Evolutionary conservation across 2,888 invertebrate species (phyloP), one percentile per base, ranked within the genome.

Genomic region (Frankliniella intonsa): DNA sequence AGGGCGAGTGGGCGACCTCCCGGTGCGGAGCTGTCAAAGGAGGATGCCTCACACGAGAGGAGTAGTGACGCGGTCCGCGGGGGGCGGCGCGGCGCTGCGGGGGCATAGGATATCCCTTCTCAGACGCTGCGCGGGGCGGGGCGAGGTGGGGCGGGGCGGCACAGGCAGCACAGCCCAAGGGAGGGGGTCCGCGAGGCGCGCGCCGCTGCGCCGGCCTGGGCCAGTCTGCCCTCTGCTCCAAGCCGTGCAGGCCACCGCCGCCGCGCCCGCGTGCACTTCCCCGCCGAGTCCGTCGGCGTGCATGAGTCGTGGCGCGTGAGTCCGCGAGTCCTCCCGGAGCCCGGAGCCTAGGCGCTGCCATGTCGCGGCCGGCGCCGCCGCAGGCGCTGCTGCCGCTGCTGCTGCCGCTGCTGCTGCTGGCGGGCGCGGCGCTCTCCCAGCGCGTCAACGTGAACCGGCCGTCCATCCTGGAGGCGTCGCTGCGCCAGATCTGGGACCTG

Each of bases 401-500:
- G 25, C 22, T 25, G 69, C 25, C 22, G 69, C 11, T 25, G 69
- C 69, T 76, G 69, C 11, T 22, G 69, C 69, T 76, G 25, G 69
- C 25, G 69, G 69, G 7, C 3, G 22, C 22, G 8, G 69, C 12
- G 69, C 69, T 12, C 22, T 9, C 22, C 2, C 69, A 76, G 69
- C 69, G 69, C 69, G 69, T 62, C 62, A 14, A 9, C 69, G 8
- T 25, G 22, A 25, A 76, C 69, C 69, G 69, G 22, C 69, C 69
- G 11, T 76, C 69, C 69, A 76, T 76, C 69, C 69, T 76, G 69
- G 69, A 76, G 69, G 69, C 69, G 22, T 76, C 69, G 25, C 69
- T 76, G 25, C 25, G 69, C 22, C 22, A 22, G 11, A n/a, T 76
- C 22, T 22, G n/a, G 25, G 69, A 76, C 84, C 92, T 92, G 51